Evolutionary conservation across 1,140 invertebrate genomes (phyloP).

Genomic region (Chymomyza costata): DNA sequence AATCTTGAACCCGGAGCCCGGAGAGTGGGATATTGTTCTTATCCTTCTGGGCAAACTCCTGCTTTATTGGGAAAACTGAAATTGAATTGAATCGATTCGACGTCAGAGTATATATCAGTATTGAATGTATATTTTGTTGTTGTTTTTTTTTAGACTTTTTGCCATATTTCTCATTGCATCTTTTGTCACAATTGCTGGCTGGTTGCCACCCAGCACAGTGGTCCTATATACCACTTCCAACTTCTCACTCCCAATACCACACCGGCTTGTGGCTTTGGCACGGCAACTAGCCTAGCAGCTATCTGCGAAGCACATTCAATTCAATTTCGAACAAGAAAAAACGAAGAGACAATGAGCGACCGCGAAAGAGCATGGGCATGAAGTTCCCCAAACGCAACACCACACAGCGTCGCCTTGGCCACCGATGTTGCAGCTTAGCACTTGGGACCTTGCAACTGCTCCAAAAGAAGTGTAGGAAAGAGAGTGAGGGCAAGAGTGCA

Average conservation of each 20-base stretch:
- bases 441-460: neutral
- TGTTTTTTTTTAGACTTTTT: conserved; percentile 4
- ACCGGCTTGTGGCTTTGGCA: neutral
- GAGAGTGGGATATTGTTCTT: too few species aligned
- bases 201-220: neutral
- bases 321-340: conserved; percentile 4
- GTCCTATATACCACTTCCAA: too few species aligned
- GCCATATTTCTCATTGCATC: conserved; percentile 1
- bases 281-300: neutral
- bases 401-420: neutral
- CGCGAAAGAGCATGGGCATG: neutral
- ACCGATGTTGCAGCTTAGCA: neutral
- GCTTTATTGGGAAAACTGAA: conserved; percentile 4
- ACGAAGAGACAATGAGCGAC: neutral
- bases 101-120: too few species aligned
- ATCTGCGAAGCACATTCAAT: conserved; percentile 11
- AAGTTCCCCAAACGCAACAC: conserved; percentile 2
- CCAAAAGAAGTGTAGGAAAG: neutral
- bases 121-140: too few species aligned
- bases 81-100: conserved; percentile 11
- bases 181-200: neutral
- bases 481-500: neutral
- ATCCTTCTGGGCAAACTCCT: too few species aligned
- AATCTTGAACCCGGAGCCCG: too few species aligned
- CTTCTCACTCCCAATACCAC: too few species aligned